Base-by-base conservation (phyloP, 2,113 vertebrate species). In the Salminus brasiliensis region DNA sequence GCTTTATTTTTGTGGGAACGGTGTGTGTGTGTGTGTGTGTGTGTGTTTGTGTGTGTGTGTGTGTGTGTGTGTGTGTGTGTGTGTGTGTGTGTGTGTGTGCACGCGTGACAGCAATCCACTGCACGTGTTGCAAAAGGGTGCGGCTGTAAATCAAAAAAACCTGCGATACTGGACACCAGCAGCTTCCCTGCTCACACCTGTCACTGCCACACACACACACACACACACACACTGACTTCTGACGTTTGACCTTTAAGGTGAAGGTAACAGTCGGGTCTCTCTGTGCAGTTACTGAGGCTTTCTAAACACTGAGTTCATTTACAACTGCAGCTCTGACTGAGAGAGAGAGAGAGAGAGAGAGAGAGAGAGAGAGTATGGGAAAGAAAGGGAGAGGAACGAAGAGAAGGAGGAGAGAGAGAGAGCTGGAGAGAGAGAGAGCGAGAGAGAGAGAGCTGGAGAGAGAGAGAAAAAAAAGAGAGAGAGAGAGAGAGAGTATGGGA, bases 1-100 rank as follows among this genome's bases (percentile, higher is more conserved):
- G 74, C 87, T 93, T 93, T 93, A 91, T 93, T 91, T 93, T 89
- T 91, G 86, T 88, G 90, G 83, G 77, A 74, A 84, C 88, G 91
- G 89, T 52, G 72, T 62, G 68, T 45, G 30, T 49, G 47, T 68
- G n/a, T 34, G 65, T 21, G 74, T 47, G 45, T 49, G 59, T 39
- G 34, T 29, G 16, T n/a, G 89, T 90, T 86, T 52, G 72, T 62
- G 68, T 45, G 30, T 49, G 47, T 68, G n/a, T 34, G 65, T 21
- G 74, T 47, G 45, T 49, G 59, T 39, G 34, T 29, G 16, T n/a
- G 15, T 27, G 52, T 15, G 36, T 41, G 15, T 12, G 23, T 70
- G 29, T 57, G 39, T 25, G 69, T 63, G 3, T 34, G 43, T 23
- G 45, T n/a, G 41, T 43, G 16, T 15, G 45, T 71, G 27, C 2